Conservation (phyloP, 2,888 invertebrate species). For the Microctonus hyperodae region DNA sequence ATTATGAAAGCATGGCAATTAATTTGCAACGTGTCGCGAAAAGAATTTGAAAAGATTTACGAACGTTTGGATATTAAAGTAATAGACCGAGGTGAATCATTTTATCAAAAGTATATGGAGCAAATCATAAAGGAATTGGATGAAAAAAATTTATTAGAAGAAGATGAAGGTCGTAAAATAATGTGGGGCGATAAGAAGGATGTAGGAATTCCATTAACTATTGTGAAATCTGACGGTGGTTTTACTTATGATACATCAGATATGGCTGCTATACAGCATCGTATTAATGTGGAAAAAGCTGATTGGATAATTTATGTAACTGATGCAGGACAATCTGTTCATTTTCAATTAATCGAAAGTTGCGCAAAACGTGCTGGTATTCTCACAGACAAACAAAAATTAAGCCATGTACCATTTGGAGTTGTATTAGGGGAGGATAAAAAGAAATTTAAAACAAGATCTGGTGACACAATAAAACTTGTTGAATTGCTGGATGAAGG, state of each 20-base stretch:
- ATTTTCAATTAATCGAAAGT: constrained; percentile 78
- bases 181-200: constrained; percentile 79
- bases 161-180: constrained; percentile 83
- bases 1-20: constrained; percentile 92
- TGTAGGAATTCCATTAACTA: constrained; percentile 84
- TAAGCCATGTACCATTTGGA: constrained; percentile 95
- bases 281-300: constrained; percentile 82
- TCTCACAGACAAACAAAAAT: constrained; percentile 67
- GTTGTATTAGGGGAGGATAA: constrained; percentile 98
- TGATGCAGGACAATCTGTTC: constrained; percentile 88
- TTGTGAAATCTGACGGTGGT: constrained; percentile 97
- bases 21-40: constrained; percentile 94
- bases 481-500: constrained; percentile 92
- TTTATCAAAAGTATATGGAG: constrained; percentile 93
- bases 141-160: constrained; percentile 73
- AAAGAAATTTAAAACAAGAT: constrained; percentile 98
- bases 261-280: constrained; percentile 88
- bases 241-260: constrained; percentile 99
- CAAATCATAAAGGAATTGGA: constrained; percentile 77
- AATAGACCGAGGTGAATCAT: constrained; percentile 92
- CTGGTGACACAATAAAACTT: constrained; percentile 93
- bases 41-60: constrained; percentile 91
- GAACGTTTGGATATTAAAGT: constrained; percentile 80
- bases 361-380: constrained; percentile 83
- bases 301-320: constrained; percentile 84